A percentile compares a stretch with the other conserved stretches of the same genome.
Conservation (phyloP, 2,113 vertebrate species). For the Motacilla alba region DNA sequence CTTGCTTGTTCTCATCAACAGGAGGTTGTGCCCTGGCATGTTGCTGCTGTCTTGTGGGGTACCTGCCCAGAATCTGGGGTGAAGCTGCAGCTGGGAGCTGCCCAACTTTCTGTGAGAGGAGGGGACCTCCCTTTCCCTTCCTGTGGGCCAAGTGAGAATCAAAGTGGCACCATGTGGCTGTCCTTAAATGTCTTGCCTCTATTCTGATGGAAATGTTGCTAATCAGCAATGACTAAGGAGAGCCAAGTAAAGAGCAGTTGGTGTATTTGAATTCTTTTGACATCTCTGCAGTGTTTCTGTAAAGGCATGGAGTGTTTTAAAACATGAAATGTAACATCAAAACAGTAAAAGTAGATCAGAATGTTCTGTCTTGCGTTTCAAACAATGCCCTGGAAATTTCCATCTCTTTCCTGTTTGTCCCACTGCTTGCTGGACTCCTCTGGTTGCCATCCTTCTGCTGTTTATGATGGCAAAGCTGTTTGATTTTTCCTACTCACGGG, state of each 20-base stretch:
- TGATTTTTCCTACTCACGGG: constrained; percentile 26
- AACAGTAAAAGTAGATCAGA: constrained; percentile 58
- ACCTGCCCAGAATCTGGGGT: rapidly evolving
- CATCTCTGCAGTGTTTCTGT: constrained; percentile 21
- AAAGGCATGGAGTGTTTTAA: constrained; percentile 42
- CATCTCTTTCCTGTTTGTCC: constrained; percentile 48
- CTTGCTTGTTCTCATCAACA: not conserved
- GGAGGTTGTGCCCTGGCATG: not conserved
- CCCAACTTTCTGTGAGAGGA: rapidly evolving
- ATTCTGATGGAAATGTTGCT: not conserved
- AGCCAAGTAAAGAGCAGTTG: constrained; percentile 23
- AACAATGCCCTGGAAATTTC: constrained; percentile 57
- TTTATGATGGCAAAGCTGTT: constrained; percentile 24
- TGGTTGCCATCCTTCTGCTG: constrained; percentile 22
- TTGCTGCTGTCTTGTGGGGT: rapidly evolving
- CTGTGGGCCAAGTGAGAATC: rapidly evolving
- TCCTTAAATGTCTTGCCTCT: not conserved
- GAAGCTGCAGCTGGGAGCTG: not conserved
- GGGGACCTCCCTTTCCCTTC: not conserved
- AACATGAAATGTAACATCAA: constrained; percentile 32
- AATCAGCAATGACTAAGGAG: not conserved
- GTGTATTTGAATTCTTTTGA: constrained; percentile 9
- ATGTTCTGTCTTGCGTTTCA: constrained; percentile 42
- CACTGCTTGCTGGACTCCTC: not conserved
- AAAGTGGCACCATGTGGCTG: not conserved